Evolutionary conservation across 1,140 invertebrate species (phyloP).

Genomic region (Zaprionus ghesquierei): DNA sequence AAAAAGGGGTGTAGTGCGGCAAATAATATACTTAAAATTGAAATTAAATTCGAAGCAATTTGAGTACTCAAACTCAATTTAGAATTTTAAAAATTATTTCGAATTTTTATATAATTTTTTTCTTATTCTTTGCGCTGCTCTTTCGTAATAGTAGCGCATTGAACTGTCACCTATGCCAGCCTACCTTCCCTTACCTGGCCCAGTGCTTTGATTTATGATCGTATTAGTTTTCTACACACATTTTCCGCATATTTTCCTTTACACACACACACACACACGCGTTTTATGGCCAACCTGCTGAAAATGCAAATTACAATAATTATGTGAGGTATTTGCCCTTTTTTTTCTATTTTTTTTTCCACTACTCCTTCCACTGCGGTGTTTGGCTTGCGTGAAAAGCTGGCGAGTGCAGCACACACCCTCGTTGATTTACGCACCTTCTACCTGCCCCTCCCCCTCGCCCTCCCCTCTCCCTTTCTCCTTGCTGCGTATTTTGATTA

Average conservation of each 20-base stretch:
- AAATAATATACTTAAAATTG: not conserved
- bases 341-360: constrained; percentile 18
- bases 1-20: too few species aligned
- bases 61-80: too few species aligned
- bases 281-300: constrained; percentile 26
- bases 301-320: constrained; percentile 78
- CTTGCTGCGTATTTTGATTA: constrained; percentile 60
- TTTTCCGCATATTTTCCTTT: constrained; percentile 28
- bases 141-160: constrained; percentile 12
- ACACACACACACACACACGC: not conserved
- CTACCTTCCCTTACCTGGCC: not conserved
- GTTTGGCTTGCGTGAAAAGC: constrained; percentile 20
- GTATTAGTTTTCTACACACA: constrained; percentile 61
- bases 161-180: not conserved
- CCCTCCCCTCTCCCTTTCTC: not conserved
- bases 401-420: constrained; percentile 37
- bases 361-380: not conserved
- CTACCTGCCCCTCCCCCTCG: not conserved
- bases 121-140: not conserved
- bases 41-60: not conserved
- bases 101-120: too few species aligned
- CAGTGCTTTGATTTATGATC: constrained; percentile 68
- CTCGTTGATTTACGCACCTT: constrained; percentile 2
- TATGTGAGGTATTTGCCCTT: constrained; percentile 56
- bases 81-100: too few species aligned